phyloP scores from a whole-genome alignment of 2,888 invertebrate species.

The Mystacides longicornis region DNA sequence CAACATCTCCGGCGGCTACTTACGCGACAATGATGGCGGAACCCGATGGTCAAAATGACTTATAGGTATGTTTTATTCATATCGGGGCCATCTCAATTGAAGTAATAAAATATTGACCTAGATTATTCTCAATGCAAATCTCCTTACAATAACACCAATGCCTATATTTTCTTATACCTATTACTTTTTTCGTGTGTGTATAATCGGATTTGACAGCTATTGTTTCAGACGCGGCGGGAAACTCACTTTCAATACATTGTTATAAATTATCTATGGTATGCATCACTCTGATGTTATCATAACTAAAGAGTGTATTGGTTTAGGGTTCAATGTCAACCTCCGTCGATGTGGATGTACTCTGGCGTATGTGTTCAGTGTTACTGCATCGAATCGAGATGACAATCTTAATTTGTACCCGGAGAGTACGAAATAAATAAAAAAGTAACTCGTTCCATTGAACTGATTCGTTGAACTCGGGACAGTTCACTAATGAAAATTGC shows the following conservation, averaged over 20 bases:
- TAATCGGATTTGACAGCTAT: conserved; percentile 4
- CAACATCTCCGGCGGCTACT: conserved; percentile 4
- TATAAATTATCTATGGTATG: too few relatives aligned
- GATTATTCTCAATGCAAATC: conserved; percentile 51
- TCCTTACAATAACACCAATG: conserved; percentile 9
- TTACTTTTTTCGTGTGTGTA: conserved; percentile 14
- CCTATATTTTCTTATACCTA: conserved; percentile 13
- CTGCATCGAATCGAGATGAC: conserved; percentile 7
- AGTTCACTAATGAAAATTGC: background rate
- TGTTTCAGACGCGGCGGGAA: conserved; percentile 11
- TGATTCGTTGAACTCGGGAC: conserved; percentile 9
- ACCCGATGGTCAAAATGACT: conserved; percentile 15
- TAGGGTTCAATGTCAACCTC: conserved; percentile 14
- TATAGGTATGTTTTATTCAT: conserved; percentile 18
- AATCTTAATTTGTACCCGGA: conserved; percentile 11
- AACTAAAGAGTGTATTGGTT: too few relatives aligned
- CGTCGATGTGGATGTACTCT: background rate
- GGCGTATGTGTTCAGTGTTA: background rate
- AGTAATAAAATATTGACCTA: conserved; percentile 25
- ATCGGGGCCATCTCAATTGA: conserved; percentile 26
- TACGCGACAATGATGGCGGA: conserved; percentile 13
- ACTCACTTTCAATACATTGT: too few relatives aligned
- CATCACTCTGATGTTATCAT: too few relatives aligned
- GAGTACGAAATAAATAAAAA: background rate
- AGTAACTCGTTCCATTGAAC: conserved; percentile 12